A percentile compares a stretch with the other conserved stretches of the same genome.
Evolutionary conservation across 1,140 invertebrate genomes (phyloP).

Genomic region (Pristionchus pacificus): DNA sequence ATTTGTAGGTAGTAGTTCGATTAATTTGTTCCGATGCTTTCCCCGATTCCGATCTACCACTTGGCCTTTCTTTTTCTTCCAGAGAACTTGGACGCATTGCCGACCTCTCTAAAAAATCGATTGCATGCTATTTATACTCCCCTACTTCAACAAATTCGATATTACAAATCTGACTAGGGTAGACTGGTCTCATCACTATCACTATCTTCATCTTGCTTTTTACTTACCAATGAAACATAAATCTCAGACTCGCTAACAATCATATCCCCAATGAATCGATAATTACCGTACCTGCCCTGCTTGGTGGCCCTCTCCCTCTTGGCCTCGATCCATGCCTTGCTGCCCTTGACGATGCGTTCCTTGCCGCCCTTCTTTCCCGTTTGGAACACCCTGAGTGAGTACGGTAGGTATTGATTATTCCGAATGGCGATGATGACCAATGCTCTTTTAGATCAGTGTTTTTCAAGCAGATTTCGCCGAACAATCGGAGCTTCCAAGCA

Average conservation of each 20-base stretch:
- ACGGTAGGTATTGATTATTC: background rate
- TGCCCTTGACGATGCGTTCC: slow-evolving; percentile 36
- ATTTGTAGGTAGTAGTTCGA: too few species aligned
- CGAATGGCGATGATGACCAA: background rate
- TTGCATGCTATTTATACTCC: slow-evolving; percentile 19
- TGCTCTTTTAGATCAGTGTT: background rate
- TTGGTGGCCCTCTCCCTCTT: slow-evolving; percentile 41
- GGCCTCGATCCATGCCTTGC: slow-evolving; percentile 43
- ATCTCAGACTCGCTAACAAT: background rate
- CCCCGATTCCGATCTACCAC: too few species aligned
- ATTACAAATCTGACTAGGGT: too few species aligned
- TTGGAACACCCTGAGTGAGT: slow-evolving; percentile 24
- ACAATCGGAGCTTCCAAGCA: background rate
- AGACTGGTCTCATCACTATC: background rate
- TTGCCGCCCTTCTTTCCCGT: slow-evolving; percentile 17
- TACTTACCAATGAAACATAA: background rate
- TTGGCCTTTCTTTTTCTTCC: slow-evolving; percentile 38
- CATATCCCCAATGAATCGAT: background rate
- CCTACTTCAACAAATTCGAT: slow-evolving; percentile 11
- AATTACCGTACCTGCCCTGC: slow-evolving; percentile 32
- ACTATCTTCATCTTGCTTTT: background rate
- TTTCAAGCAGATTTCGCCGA: slow-evolving; percentile 2
- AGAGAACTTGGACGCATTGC: slow-evolving; percentile 43
- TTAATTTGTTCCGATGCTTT: too few species aligned
- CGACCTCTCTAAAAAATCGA: slow-evolving; percentile 29